Evolutionary conservation across 2,888 invertebrate species (phyloP).

Genomic region (Lochmaea crataegi): DNA sequence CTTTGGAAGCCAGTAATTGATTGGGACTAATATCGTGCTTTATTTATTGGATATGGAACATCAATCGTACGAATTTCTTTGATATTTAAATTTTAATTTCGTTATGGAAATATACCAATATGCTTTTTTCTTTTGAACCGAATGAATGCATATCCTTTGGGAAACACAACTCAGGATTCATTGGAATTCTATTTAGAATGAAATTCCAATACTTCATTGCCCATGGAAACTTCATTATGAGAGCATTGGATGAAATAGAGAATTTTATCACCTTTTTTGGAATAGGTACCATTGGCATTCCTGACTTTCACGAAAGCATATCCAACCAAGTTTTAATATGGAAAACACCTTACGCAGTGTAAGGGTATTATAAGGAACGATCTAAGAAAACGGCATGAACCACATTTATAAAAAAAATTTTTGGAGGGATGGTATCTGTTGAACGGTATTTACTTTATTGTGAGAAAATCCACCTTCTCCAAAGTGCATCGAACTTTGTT

Average conservation of each 20-base stretch:
- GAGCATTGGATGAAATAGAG: neutral
- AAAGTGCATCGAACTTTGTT: too few species aligned
- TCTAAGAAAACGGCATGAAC: too few species aligned
- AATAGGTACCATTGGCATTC: neutral
- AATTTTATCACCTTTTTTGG: slow-evolving; percentile 2
- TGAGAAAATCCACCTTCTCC: too few species aligned
- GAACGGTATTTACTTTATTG: too few species aligned
- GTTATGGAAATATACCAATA: slow-evolving; percentile 38
- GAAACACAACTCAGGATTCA: slow-evolving; percentile 31
- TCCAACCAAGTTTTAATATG: neutral
- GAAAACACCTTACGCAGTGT: too few species aligned
- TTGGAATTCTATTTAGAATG: slow-evolving; percentile 24
- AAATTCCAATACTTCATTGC: slow-evolving; percentile 17
- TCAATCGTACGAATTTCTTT: slow-evolving; percentile 34
- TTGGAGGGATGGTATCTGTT: too few species aligned
- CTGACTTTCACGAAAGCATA: neutral
- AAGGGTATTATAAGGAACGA: too few species aligned
- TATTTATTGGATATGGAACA: slow-evolving; percentile 31
- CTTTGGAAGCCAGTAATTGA: slow-evolving; percentile 13
- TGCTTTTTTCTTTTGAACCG: slow-evolving; percentile 21
- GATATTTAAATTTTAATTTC: slow-evolving; percentile 40
- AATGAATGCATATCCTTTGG: slow-evolving; percentile 29
- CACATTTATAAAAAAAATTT: too few species aligned
- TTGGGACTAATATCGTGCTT: slow-evolving; percentile 26
- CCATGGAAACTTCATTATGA: slow-evolving; percentile 8